These are phyloP conservation scores for Notechis scutatus DNA, from an alignment of 2,113 vertebrate species.

Conservation along the genomic window DNA sequence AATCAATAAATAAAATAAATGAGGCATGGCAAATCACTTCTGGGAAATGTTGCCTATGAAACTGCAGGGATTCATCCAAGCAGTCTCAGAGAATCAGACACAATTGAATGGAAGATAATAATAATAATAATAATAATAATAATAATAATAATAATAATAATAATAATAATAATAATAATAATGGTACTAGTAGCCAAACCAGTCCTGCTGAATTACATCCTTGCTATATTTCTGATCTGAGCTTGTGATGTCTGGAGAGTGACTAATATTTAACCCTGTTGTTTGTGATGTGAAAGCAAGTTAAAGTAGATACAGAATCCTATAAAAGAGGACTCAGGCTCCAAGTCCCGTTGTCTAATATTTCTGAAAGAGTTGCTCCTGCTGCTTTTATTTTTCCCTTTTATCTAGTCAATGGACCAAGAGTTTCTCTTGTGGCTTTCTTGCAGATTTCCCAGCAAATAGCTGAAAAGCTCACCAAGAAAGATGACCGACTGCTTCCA, in stretches of 20 bases:
- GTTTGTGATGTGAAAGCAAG: background rate
- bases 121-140: background rate
- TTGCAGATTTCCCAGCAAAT: slow-evolving; percentile 59
- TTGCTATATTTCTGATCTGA: background rate
- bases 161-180: no score
- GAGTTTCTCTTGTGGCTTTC: background rate
- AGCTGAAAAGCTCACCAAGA: slow-evolving; percentile 60
- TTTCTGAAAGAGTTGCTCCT: background rate
- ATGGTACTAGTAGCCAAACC: background rate
- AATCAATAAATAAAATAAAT: no score
- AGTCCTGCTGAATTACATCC: background rate
- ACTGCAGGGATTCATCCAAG: background rate
- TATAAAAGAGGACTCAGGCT: background rate
- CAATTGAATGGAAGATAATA: background rate
- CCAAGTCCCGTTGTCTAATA: background rate
- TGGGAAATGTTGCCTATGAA: background rate
- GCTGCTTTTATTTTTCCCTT: background rate
- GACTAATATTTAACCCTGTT: background rate
- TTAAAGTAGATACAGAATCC: background rate
- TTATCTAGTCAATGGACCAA: background rate
- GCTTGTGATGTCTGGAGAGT: background rate
- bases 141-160: background rate
- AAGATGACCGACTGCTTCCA: slow-evolving; percentile 45
- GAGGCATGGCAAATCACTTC: background rate
- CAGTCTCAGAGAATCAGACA: background rate